phyloP scores from a whole-genome alignment of 2,888 invertebrate species.

The Nephrocerus scutellatus region DNA sequence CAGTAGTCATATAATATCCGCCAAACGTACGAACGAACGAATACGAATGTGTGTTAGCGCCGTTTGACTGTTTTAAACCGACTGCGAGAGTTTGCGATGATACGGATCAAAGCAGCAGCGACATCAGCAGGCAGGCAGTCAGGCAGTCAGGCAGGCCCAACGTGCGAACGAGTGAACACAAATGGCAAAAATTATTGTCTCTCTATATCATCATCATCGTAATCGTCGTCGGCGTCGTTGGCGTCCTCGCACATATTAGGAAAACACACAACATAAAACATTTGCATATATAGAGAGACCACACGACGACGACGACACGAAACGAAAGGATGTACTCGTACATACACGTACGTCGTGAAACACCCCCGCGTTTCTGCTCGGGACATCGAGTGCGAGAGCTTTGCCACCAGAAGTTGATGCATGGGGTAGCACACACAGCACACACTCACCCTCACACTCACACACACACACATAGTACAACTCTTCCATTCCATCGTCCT shows the following conservation, averaged over 20 bases:
- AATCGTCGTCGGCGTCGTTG: constrained; percentile 2
- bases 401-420: constrained; percentile 13
- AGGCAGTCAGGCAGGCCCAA: too few species aligned
- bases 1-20: too few species aligned
- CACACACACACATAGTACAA: constrained; percentile 11
- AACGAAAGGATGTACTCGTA: too few species aligned
- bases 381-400: constrained; percentile 3
- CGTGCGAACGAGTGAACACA: too few species aligned
- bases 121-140: too few species aligned
- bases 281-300: constrained; percentile 20
- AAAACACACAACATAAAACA: constrained; percentile 22
- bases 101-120: too few species aligned
- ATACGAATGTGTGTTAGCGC: constrained; percentile 45
- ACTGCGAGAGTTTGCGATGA: too few species aligned
- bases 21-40: too few species aligned
- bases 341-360: constrained; percentile 26
- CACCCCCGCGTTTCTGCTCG: background rate
- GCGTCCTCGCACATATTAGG: constrained; percentile 33
- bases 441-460: constrained; percentile 10
- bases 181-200: too few species aligned
- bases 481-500: constrained; percentile 11
- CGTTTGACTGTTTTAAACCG: constrained; percentile 49
- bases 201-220: too few species aligned
- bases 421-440: constrained; percentile 16
- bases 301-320: constrained; percentile 4